Conservation (phyloP, 2,113 vertebrate species). For the Amphilophus citrinellus region DNA sequence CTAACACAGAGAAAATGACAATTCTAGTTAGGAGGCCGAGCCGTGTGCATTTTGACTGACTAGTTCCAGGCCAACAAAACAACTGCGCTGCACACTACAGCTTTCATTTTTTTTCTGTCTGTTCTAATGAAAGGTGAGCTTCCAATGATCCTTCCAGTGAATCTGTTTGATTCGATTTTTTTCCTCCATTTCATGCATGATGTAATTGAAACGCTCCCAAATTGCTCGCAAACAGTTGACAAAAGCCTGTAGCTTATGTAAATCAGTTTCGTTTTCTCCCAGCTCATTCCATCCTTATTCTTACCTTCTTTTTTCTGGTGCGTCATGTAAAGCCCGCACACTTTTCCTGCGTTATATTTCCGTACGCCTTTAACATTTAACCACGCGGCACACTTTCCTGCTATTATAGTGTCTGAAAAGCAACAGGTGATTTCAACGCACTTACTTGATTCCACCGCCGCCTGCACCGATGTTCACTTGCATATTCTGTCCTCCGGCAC, state of each 20-base stretch:
- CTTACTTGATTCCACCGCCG: slow-evolving; percentile 49
- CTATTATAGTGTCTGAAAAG: not conserved
- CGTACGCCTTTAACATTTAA: not conserved
- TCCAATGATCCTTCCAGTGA: not conserved
- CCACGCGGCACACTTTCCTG: not conserved
- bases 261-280: not conserved
- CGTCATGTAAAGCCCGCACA: not conserved
- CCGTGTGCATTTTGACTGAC: not conserved
- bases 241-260: not conserved
- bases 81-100: not conserved
- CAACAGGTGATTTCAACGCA: slow-evolving; percentile 40
- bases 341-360: not conserved
- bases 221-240: not conserved
- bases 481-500: slow-evolving; percentile 14
- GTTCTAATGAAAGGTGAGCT: not conserved
- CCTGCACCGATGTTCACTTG: not conserved
- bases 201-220: not conserved
- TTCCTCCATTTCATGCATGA: not conserved
- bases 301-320: not conserved
- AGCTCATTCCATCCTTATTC: not conserved
- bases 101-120: not conserved
- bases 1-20: not conserved
- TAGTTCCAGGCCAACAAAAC: not conserved
- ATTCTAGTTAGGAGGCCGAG: not conserved
- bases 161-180: not conserved